Evolutionary conservation across 92 coral and sea anemone genomes (phyloP), one percentile per base, ranked within the genome.

Genomic region (Phenganax stokvisi): DNA sequence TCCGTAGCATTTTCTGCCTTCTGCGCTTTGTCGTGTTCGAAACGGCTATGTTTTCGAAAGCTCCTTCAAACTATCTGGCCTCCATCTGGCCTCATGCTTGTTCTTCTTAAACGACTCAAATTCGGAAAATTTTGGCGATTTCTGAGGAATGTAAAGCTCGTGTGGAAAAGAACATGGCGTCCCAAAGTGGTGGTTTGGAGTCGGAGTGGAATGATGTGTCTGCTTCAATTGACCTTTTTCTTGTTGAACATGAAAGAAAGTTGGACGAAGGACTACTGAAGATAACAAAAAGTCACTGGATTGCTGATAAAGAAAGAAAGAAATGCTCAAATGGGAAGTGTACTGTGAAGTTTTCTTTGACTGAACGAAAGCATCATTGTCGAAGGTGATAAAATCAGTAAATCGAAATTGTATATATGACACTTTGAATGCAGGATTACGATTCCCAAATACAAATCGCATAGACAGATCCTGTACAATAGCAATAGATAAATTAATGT

Each of bases 341-440:
- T 71, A 64, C 62, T 56, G 92, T 82, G 82, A 91, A 76, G 68
- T 93, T 93, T 79, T 88, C 94, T 25, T 53, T 93, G 10, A 91
- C 97, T 5, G 97, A 91, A 75, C 86, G 97, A 37, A 93, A 90
- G 63, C 98, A 93, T 74, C 98, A 93, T 71, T 93, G 98, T 65
- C 85, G 98, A 82, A 89, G 93, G 98, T 93, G 77, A 59, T 74
- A 6, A 25, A 47, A 8, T 20, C 16, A 10, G 10, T 6, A 57
- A 78, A 78, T 78, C 16, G 3, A 58, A 13, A 20, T 51, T 37
- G 5, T 1, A 5, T 37, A 2, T 37, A 37, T 37, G 47, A 5
- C 5, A 37, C 3, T 37, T 37, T 37, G 47, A 37, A 37, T 37
- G 47, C 47, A 37, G 47, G 5, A 37, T 37, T 1, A 5, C 5